phyloP scores from a whole-genome alignment of 2,888 invertebrate species.

The Philopedon plagiatum region DNA sequence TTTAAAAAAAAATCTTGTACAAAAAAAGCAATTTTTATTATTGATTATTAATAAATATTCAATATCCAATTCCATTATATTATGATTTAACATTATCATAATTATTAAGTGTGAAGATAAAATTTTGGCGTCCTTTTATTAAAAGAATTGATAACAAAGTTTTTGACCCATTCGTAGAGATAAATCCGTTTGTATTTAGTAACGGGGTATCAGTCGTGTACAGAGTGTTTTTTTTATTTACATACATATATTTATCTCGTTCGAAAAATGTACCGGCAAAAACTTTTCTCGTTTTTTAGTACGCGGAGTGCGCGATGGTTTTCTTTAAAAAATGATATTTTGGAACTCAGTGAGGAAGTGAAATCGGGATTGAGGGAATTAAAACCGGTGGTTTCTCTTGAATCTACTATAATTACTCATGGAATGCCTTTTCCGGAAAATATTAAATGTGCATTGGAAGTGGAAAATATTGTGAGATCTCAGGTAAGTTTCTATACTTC shows the following conservation, averaged over 20 bases:
- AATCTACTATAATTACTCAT: conserved; percentile 98
- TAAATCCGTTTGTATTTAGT: background rate
- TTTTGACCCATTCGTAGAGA: background rate
- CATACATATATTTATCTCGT: background rate
- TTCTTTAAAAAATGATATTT: conserved; percentile 28
- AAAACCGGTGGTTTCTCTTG: conserved; percentile 91
- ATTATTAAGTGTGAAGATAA: background rate
- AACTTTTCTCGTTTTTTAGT: conserved; percentile 8
- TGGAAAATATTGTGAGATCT: conserved; percentile 83
- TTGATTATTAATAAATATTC: background rate
- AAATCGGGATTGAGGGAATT: conserved; percentile 74
- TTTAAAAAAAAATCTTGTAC: too few relatives aligned
- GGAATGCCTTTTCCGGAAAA: conserved; percentile 98
- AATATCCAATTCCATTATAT: background rate
- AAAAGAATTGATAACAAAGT: background rate
- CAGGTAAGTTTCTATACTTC: conserved; percentile 69
- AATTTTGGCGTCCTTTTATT: background rate
- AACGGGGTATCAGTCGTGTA: background rate
- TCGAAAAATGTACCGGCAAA: conserved; percentile 14
- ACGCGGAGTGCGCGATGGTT: background rate
- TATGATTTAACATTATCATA: background rate
- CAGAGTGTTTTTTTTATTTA: background rate
- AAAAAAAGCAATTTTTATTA: background rate
- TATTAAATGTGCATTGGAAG: conserved; percentile 84
- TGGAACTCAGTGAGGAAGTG: conserved; percentile 74